Evolutionary conservation across 2,797 vertebrate genomes (phyloP), one percentile per base, ranked within the genome.

Genomic region (Periophthalmus magnuspinnatus): DNA sequence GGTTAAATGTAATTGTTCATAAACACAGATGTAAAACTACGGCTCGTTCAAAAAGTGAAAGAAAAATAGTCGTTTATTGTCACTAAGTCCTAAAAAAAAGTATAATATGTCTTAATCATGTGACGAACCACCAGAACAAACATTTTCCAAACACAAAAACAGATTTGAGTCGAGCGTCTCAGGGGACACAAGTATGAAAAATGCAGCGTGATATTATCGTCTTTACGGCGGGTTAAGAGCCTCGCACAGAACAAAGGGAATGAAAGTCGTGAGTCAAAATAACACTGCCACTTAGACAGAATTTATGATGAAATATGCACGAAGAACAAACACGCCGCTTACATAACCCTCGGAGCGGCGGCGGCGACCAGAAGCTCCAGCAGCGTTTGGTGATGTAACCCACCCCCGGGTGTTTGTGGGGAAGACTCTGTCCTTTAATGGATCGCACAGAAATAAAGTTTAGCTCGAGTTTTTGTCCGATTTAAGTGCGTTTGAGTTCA

Each of bases 291-390:
- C 71, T 68, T 70, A 58, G 34, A 67, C 75, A 36, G 57, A 71
- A 69, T 62, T 50, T 36, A 33, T 65, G 9, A 75, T 78, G 58
- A 83, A 86, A 82, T 76, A 83, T 75, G 69, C 65, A 75, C 24
- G 52, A 78, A 33, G 28, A 22, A 65, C 33, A 74, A 70, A 70
- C 54, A 55, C 54, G 58, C 24, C 60, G 16, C 28, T 71, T 75
- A 41, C 60, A 70, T 60, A 75, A 68, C n/a, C 65, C 60, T 69
- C 33, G 41, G 19, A 77, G 34, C 59, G 14, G 14, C 33, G 41
- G 19, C 36, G 34, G 61, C 59, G 41, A 9, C 34, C 55, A 14
- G 47, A 71, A 61, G 61, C 45, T 63, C 38, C 45, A 45, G 72
- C 41, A 75, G 50, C 19, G 61, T 48, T 64, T 65, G 62, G 61